These are phyloP conservation scores for Perognathus longimembris DNA, from an alignment of 2,113 vertebrate genomes.

Conservation along the genomic window DNA sequence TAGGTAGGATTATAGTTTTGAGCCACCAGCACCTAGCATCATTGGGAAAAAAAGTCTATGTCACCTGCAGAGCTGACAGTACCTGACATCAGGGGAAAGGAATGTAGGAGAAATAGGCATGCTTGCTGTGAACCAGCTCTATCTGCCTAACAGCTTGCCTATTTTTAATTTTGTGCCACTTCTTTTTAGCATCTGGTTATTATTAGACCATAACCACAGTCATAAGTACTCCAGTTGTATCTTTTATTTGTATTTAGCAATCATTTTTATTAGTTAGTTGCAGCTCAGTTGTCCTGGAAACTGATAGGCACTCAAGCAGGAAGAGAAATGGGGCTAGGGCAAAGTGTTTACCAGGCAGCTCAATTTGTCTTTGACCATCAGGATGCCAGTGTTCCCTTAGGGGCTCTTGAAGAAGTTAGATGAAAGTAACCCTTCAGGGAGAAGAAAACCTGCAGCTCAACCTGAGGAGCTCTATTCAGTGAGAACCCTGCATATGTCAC, in stretches of 20 bases:
- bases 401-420: constrained; percentile 65
- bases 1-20: too few species aligned
- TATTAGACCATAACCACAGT: constrained; percentile 77
- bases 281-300: constrained; percentile 73
- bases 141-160: constrained; percentile 71
- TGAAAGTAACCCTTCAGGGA: constrained; percentile 44
- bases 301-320: constrained; percentile 66
- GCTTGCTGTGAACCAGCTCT: background rate
- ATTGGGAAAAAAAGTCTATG: background rate
- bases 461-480: rapidly evolving
- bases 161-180: constrained; percentile 68
- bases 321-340: constrained; percentile 66
- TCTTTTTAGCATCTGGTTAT: constrained; percentile 78
- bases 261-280: constrained; percentile 68
- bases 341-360: constrained; percentile 64
- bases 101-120: rapidly evolving
- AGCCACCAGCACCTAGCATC: too few species aligned
- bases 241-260: constrained; percentile 62
- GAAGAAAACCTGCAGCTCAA: background rate
- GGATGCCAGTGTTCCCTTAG: constrained; percentile 64
- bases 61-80: background rate
- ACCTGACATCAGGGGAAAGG: background rate
- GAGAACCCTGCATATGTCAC: rapidly evolving
- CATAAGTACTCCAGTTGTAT: constrained; percentile 73
- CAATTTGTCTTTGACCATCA: constrained; percentile 77